Conservation (phyloP, 92 coral and sea anemone species). For the Palythoa grandis region DNA sequence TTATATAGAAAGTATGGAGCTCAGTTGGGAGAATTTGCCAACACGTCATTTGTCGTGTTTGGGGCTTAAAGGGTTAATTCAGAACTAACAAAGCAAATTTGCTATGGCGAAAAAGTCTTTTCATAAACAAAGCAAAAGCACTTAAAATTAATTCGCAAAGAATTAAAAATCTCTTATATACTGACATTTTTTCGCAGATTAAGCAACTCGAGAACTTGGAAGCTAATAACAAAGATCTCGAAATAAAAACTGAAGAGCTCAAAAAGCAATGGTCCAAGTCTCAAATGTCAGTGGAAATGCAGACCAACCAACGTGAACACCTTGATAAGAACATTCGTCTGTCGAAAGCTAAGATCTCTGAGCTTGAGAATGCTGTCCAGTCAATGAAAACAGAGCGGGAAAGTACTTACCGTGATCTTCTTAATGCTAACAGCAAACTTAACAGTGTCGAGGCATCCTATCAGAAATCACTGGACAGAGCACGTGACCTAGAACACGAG, state of each 20-base stretch:
- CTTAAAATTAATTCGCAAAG: too few relatives aligned
- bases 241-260: slow-evolving; percentile 56
- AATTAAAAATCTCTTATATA: too few relatives aligned
- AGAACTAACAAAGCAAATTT: too few relatives aligned
- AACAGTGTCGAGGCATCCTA: slow-evolving; percentile 61
- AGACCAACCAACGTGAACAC: slow-evolving; percentile 45
- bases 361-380: slow-evolving; percentile 56
- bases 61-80: too few relatives aligned
- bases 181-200: background rate
- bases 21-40: too few relatives aligned
- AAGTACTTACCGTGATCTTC: slow-evolving; percentile 52
- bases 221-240: slow-evolving; percentile 59
- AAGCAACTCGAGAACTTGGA: slow-evolving; percentile 64
- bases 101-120: too few relatives aligned
- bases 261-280: slow-evolving; percentile 57
- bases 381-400: slow-evolving; percentile 57
- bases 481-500: slow-evolving; percentile 62
- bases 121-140: too few relatives aligned
- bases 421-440: slow-evolving; percentile 52
- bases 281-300: slow-evolving; percentile 56
- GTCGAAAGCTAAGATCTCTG: slow-evolving; percentile 54
- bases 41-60: too few relatives aligned
- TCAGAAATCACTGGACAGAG: slow-evolving; percentile 65
- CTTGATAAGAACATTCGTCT: slow-evolving; percentile 53
- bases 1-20: too few relatives aligned